phyloP scores from a whole-genome alignment of 2,113 vertebrate species.

The Xiphias gladius region DNA sequence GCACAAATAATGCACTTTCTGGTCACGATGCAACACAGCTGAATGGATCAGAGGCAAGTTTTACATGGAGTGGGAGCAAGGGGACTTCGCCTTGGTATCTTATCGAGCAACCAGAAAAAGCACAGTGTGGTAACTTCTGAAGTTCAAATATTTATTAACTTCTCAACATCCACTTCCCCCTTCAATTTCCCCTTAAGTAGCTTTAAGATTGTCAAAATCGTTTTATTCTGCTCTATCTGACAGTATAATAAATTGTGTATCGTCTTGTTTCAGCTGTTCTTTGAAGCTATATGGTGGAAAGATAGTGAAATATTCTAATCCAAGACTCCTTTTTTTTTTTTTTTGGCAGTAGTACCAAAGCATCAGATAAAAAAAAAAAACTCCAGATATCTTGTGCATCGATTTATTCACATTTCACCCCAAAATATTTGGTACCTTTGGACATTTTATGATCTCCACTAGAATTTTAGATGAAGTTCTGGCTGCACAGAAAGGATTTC shows the following conservation, averaged over 20 bases:
- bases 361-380: not conserved
- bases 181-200: not conserved
- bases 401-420: not conserved
- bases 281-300: not conserved
- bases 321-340: not conserved
- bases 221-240: not conserved
- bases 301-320: not conserved
- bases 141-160: not conserved
- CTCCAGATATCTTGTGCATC: not conserved
- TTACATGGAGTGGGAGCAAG: slow-evolving; percentile 17
- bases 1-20: slow-evolving; percentile 21
- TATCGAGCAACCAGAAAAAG: slow-evolving; percentile 3
- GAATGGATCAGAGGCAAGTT: slow-evolving; percentile 20
- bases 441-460: not conserved
- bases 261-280: not conserved
- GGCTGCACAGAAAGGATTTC: not conserved
- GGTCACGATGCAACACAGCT: slow-evolving; percentile 49
- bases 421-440: not conserved
- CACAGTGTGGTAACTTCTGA: not conserved
- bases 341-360: not conserved
- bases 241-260: too few relatives aligned
- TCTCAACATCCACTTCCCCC: not conserved
- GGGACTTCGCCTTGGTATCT: not conserved
- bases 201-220: not conserved
- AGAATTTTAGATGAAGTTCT: not conserved